A percentile compares a stretch with the other conserved stretches of the same genome.
Evolutionary conservation across 2,888 invertebrate genomes (phyloP).

Genomic region (Pseudococcus viburni): DNA sequence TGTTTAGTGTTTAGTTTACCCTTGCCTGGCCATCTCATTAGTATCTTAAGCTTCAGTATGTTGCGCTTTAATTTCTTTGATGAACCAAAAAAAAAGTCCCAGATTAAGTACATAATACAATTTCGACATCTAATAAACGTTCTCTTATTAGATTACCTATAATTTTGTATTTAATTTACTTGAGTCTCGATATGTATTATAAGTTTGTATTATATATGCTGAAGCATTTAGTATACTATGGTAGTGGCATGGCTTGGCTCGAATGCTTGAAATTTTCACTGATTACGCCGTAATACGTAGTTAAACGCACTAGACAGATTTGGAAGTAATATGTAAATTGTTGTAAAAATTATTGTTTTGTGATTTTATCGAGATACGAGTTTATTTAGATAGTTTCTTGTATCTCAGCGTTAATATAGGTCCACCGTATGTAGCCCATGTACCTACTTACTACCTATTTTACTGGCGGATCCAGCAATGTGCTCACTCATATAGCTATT

Average conservation of each 20-base stretch:
- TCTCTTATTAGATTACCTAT: conserved; percentile 30
- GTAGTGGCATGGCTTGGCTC: conserved; percentile 58
- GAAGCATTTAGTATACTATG: conserved; percentile 45
- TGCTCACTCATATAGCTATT: too few species aligned
- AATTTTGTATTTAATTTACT: conserved; percentile 52
- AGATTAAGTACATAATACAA: neutral
- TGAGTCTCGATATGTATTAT: conserved; percentile 16
- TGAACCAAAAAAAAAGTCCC: conserved; percentile 28
- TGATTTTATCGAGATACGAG: neutral
- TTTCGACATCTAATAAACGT: neutral
- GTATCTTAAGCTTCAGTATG: conserved; percentile 70
- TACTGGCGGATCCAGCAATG: too few species aligned
- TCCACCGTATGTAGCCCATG: too few species aligned
- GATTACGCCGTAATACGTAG: neutral
- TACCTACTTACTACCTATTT: too few species aligned
- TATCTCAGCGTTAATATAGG: too few species aligned
- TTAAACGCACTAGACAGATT: conserved; percentile 52
- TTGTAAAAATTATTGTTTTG: neutral
- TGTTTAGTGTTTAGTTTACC: conserved; percentile 65
- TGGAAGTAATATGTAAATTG: neutral
- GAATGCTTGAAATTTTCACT: conserved; percentile 47
- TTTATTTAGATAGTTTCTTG: neutral
- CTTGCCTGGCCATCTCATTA: conserved; percentile 70
- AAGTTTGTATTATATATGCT: conserved; percentile 53
- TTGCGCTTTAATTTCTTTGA: conserved; percentile 67